Percentiles rank a stretch among this genome's conserved stretches.
Conservation (phyloP, 2,797 vertebrate genomes). For the Gastrophryne carolinensis region DNA sequence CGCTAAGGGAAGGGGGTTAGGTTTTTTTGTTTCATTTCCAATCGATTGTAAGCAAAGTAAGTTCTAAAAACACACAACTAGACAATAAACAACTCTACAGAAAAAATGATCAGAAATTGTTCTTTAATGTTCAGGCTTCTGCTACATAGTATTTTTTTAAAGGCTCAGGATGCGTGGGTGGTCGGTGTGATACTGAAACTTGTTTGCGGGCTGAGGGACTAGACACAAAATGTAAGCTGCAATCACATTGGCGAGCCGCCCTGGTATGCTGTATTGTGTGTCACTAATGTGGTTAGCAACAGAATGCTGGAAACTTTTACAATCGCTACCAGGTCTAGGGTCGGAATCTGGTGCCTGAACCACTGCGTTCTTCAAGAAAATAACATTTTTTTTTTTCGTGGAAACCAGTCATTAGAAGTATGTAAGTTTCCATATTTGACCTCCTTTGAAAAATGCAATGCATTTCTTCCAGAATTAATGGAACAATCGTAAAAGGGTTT, state of each 20-base stretch:
- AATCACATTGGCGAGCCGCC: slow-evolving; percentile 11
- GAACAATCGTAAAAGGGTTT: too few relatives aligned
- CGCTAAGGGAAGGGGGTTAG: too few relatives aligned
- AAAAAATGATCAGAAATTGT: too few relatives aligned
- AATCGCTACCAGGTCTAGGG: background rate
- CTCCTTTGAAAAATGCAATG: background rate
- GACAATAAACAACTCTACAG: too few relatives aligned
- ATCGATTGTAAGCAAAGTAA: too few relatives aligned
- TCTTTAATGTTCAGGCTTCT: too few relatives aligned
- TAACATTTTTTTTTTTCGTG: background rate
- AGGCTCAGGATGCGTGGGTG: slow-evolving; percentile 46
- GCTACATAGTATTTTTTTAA: background rate
- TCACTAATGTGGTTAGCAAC: slow-evolving; percentile 26
- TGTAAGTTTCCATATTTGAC: background rate
- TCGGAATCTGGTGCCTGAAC: background rate
- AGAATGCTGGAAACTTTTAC: background rate
- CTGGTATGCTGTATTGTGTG: background rate
- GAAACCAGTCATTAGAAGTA: background rate
- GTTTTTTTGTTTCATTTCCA: too few relatives aligned
- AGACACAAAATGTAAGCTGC: background rate
- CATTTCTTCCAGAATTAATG: too few relatives aligned
- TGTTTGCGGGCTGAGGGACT: slow-evolving; percentile 34
- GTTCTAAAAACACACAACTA: too few relatives aligned
- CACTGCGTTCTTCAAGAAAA: background rate
- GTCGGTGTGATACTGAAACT: slow-evolving; percentile 40